Evolutionary conservation across 2,797 vertebrate species (phyloP).

Genomic region (Dicrostonyx torquatus): DNA sequence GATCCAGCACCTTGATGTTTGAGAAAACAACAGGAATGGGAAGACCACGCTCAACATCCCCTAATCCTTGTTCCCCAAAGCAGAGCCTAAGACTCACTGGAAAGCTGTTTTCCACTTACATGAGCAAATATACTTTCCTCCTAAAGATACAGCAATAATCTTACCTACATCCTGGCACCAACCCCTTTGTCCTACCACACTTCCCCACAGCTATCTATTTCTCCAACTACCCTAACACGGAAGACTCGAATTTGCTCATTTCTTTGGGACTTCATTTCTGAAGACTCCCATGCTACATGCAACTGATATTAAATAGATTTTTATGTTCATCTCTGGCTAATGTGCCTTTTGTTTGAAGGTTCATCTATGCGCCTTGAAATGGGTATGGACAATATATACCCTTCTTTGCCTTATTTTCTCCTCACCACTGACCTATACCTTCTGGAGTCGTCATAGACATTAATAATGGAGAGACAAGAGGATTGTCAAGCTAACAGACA

Average conservation of each 20-base stretch:
- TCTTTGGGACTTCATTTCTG: not conserved
- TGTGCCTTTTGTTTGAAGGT: not conserved
- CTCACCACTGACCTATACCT: not conserved
- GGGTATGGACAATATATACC: accelerated
- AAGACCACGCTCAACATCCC: not conserved
- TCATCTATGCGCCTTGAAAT: not conserved
- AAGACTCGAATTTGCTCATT: not conserved
- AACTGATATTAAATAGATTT: not conserved
- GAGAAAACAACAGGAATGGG: not conserved
- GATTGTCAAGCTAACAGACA: not conserved
- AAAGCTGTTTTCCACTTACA: not conserved
- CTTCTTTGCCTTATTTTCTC: not conserved
- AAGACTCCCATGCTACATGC: not conserved
- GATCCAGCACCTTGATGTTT: not conserved
- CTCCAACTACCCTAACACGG: not conserved
- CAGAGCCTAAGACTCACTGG: not conserved
- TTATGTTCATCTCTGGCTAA: not conserved
- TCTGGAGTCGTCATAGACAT: not conserved
- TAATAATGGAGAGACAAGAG: not conserved
- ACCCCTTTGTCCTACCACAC: not conserved
- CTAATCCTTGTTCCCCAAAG: not conserved
- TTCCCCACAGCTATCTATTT: not conserved
- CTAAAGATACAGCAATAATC: not conserved
- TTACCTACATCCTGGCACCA: not conserved
- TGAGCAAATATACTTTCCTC: not conserved